Percentiles rank a stretch among this genome's conserved stretches.
Evolutionary conservation across 1,140 invertebrate genomes (phyloP).

Genomic region (Neodiprion fabricii): DNA sequence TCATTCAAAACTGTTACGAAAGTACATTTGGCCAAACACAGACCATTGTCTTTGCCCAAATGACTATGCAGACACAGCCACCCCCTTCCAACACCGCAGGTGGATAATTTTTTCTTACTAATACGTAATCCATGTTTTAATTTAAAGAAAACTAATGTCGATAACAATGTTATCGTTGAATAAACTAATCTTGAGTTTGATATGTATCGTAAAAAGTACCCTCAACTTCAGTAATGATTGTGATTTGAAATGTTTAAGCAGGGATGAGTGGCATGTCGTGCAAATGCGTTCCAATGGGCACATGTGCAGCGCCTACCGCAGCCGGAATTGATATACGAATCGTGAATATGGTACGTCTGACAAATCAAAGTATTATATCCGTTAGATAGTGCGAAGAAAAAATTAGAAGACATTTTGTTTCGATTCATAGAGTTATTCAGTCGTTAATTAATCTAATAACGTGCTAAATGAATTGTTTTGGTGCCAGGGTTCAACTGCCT

Average conservation of each 20-base stretch:
- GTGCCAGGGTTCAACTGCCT: conserved; percentile 28
- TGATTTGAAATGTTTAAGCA: no score
- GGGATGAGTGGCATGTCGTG: no score
- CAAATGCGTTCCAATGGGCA: conserved; percentile 21
- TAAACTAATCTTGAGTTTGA: not conserved
- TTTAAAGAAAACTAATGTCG: no score
- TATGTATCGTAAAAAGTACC: not conserved
- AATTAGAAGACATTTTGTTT: conserved; percentile 1
- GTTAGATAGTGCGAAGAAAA: not conserved
- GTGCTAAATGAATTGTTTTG: conserved; percentile 7
- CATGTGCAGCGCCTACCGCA: conserved; percentile 54
- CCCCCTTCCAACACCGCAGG: not conserved
- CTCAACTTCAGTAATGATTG: not conserved
- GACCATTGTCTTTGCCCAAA: not conserved
- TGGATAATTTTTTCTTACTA: no score
- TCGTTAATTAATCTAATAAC: conserved; percentile 1
- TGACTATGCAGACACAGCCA: not conserved
- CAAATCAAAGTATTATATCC: conserved; percentile 19
- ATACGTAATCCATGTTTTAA: no score
- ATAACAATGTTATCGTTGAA: no score
- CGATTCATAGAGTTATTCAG: not conserved
- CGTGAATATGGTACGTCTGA: conserved; percentile 62
- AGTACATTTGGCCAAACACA: not conserved
- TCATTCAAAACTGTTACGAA: conserved; percentile 1
- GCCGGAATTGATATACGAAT: conserved; percentile 68